Base-by-base conservation (phyloP, 1,140 invertebrate species). In the Parasteatoda tepidariorum region DNA sequence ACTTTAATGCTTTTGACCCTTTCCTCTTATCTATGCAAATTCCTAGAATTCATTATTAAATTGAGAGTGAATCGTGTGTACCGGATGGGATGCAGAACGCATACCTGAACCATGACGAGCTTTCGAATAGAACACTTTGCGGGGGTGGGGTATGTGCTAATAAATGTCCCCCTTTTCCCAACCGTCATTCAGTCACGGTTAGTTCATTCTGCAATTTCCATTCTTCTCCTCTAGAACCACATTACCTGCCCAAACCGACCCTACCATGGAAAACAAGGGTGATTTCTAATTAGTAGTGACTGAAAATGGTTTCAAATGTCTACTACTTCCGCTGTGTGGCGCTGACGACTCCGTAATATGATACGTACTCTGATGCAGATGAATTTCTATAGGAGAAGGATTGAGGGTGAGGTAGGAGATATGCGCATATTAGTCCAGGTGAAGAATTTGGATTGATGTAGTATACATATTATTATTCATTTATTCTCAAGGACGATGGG, bases 241-340 rank as follows among this genome's bases (percentile, higher is more conserved):
- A 48, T 48, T 48, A 48, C 38, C 38, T 48, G 38, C 18, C 38
- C 38, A 18, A 2, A 9, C 38, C 38, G 9, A 13, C 38, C 38
- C 38, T 4, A 9, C 26, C 55, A n/a, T 34, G 22, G 33, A 68
- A 64, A 74, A 74, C 31, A 64, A 55, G 73, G 59, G 22, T 31
- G 34, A 62, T 71, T 57, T 55, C 78, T 82, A 82, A 82, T 82
- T 82, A 82, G 78, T 61, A 61, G 31, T 55, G 78, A 82, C 78
- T 70, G 78, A 22, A 59, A 61, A 34, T 26, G 78, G 78, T 82
- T 30, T 82, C 78, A 24, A 28, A 34, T 82, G 26, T 82, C 78
- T 24, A 48, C 66, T 55, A 82, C 67, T 82, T 82, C 78, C 78
- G 78, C 78, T 82, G 78, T 82, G 78, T 82, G 78, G 78, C 78